These are phyloP conservation scores for Mycetomoellerius zeteki DNA, from an alignment of 1,140 invertebrate genomes.

Conservation along the genomic window DNA sequence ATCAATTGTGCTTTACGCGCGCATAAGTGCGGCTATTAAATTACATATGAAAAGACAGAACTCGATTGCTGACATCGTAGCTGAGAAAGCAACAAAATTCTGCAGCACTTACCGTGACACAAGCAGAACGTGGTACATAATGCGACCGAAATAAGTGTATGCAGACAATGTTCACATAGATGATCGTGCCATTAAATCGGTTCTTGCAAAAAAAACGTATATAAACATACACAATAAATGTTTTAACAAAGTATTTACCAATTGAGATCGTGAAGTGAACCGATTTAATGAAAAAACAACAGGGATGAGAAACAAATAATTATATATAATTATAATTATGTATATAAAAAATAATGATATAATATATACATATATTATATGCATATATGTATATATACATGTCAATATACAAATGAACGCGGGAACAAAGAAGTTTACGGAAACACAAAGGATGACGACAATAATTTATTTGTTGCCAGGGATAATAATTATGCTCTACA, in stretches of 20 bases:
- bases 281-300: slow-evolving; percentile 19
- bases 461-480: slow-evolving; percentile 86
- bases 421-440: slow-evolving; percentile 69
- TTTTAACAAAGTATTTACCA: not conserved
- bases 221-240: not conserved
- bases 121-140: slow-evolving; percentile 47
- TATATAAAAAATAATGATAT: slow-evolving; percentile 23
- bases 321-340: not conserved
- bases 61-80: not conserved
- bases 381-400: not conserved
- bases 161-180: not conserved
- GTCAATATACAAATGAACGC: slow-evolving; percentile 50
- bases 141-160: slow-evolving; percentile 21
- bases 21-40: slow-evolving; percentile 28
- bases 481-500: slow-evolving; percentile 85
- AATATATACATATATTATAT: not conserved
- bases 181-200: slow-evolving; percentile 15
- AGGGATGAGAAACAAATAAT: slow-evolving; percentile 47
- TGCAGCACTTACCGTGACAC: slow-evolving; percentile 60
- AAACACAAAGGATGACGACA: slow-evolving; percentile 83
- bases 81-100: slow-evolving; percentile 43
- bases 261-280: slow-evolving; percentile 8
- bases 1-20: slow-evolving; percentile 57
- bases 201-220: not conserved
- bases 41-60: not conserved